Base-by-base conservation (phyloP, 2,797 vertebrate genomes). In the Rhynchonycteris naso region DNA sequence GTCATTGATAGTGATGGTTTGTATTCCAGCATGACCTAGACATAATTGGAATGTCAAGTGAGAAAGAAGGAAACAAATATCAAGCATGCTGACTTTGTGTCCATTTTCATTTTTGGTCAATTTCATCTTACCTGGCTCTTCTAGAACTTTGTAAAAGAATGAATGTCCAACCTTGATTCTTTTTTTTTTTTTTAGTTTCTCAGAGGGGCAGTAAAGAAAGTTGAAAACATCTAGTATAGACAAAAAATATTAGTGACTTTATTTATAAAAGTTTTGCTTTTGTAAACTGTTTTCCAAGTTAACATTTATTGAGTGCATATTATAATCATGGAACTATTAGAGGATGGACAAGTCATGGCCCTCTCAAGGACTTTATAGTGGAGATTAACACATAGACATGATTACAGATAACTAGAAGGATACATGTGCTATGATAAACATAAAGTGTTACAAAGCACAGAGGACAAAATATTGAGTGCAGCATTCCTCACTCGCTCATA, bases 21-120 rank as follows among this genome's bases (percentile, higher is more conserved):
- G 78, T 50, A 82, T 95, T 93, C 69, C 74, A 94, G 10, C 52
- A 12, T 87, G 80, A 95, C 76, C 96, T 88, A 79, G 52, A 82
- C 50, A 88, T 78, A 97, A 96, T 58, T 88, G 89, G 30, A 93
- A 71, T 93, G 88, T 81, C 95, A 96, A 95, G 79, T 78, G 74
- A 92, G 54, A 95, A 96, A 75, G 86, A 86, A 94, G 75, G 74
- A 97, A 90, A 90, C 47, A 68, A 35, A 79, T 72, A 76, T 33
- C 59, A 91, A 66, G 33, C 75, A 50, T 83, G 50, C 56, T 79
- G 66, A 91, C 72, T 90, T 90, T 19, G 9, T 65, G 22, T 93
- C 69, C 66, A 28, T 74, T 97, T 88, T 79, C 33, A 26, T 75
- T 96, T 86, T 86, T 71, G 93, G 65, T 84, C 94, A 79, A 90